Base-by-base conservation (phyloP, 2,888 invertebrate genomes). In the Teinopalpus imperialis region DNA sequence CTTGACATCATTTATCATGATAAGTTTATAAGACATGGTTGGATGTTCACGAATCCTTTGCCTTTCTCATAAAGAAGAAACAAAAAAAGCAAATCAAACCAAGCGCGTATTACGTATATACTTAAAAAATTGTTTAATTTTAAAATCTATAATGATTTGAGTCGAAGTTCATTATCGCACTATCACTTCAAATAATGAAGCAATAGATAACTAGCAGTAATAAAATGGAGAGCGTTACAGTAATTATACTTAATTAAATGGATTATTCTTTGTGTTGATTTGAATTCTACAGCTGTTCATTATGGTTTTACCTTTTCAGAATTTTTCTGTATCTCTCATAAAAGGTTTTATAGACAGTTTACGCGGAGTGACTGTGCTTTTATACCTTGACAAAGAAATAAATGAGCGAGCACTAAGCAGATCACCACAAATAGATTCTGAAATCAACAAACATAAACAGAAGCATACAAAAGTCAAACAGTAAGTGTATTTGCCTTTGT, bases 301-400 rank as follows among this genome's bases (percentile, higher is more conserved):
- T 51, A 44, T 53, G 43, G 54, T 57, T 61, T 66, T 67, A 63
- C 69, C 67, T 63, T 90, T 91, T 59, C 80, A 94, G 94, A 91
- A 90, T 70, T 90, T 93, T 71, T 74, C 91, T 48, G 81, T 90
- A 63, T 92, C 93, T 45, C 80, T 94, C 59, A 89, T 92, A 59
- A 91, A 92, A 73, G 96, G 96, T 3, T 86, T 94, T 51, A 90
- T 92, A 67, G 96, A 96, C 76, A 96, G 96, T 74, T 90, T 95
- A 54, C 92, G 92, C 64, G 96, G 96, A 53, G 92, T 94, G 62
- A 88, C 93, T 9, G 92, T 94, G 43, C 90, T 96, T 54, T 92
- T 94, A 68, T 93, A 93, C 73, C 90, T 96, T 77, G 95, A 95
- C 78, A 94, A 93, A 69, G 94, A 94, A 83, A 93, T 95, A 48